Base-by-base conservation (phyloP, 2,888 invertebrate genomes). In the Ochropleura plecta region DNA sequence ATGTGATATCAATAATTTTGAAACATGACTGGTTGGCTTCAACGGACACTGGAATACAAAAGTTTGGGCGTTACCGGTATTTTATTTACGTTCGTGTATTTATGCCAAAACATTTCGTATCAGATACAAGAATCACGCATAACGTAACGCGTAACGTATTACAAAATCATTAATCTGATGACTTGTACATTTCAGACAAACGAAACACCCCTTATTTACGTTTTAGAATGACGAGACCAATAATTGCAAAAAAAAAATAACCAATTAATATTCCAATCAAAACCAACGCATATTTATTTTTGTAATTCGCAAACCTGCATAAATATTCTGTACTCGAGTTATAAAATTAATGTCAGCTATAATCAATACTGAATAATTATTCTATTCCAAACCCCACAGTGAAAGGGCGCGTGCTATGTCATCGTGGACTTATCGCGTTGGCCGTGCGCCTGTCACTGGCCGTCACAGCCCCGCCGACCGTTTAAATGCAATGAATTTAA, bases 331-430 rank as follows among this genome's bases (percentile, higher is more conserved):
- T 83, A 68, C 64, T 76, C 70, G 74, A 83, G 68, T 76, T 69
- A 69, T 42, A 49, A 83, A 80, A 83, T 83, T 70, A 76, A 84
- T 81, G 73, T 71, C 65, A 71, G 12, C 63, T 42, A 63, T 77
- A 84, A 87, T 83, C 84, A 85, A 87, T 86, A 76, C 75, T 62
- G 83, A 85, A 86, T 90, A 88, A 89, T 88, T 84, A 88, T 83
- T 89, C 79, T 84, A 85, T 82, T 80, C 83, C 68, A 70, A 78
- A 78, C 78, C 83, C 72, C 70, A 85, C 88, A 88, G 90, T 89
- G 88, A 86, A 91, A 89, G 88, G 85, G 90, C 89, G 92, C 92
- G 91, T 94, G 93, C 88, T 91, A 86, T 90, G 92, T 92, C 93
- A 91, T 89, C 90, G 88, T 86, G 87, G 91, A 92, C 92, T 93